Base-by-base conservation (phyloP, 2,113 vertebrate species). In the Beaufortia kweichowensis region DNA sequence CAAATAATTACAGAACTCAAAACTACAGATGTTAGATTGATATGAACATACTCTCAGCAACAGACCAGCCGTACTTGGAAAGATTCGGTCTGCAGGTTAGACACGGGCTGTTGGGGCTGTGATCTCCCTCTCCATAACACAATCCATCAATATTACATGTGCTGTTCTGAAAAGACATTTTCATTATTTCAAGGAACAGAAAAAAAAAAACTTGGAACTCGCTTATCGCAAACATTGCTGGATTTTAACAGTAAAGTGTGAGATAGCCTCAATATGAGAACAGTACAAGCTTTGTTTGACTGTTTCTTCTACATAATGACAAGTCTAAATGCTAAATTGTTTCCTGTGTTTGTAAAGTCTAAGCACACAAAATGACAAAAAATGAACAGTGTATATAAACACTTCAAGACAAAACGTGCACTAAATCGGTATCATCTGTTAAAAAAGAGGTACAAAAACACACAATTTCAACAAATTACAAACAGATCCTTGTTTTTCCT, bases 1-100 rank as follows among this genome's bases (percentile, higher is more conserved):
- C 2, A 3, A 65, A 64, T 43, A 6, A 31, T 60, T 8, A 9
- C 14, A 60, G n/a, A n/a, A 6, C 4, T 7, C 2, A 53, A n/a
- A 53, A n/a, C n/a, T 7, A n/a, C 21, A n/a, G 48, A n/a, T n/a
- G 19, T 53, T n/a, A 15, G 14, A 21, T 59, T 3, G 14, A 75
- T 24, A 6, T 50, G 39, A 57, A 81, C 88, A 3, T 93, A 97
- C 96, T 90, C 88, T 95, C 92, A 84, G 86, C 84, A 81, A 90
- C 70, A 57, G 95, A 94, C 95, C 96, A 98, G 0, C 90, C 89
- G 83, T 93, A 87, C 57, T 87, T 92, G 83, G 95, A 95, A n/a
- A 90, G 73, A 28, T 93, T 85, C 0, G 95, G 92, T 77, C 86
- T 93, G 84, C 96, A 97, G 23, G 90, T 79, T 82, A 95, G 88